These are phyloP conservation scores for Neocrepidodera transversa DNA, from an alignment of 2,888 invertebrate genomes.

Conservation along the genomic window DNA sequence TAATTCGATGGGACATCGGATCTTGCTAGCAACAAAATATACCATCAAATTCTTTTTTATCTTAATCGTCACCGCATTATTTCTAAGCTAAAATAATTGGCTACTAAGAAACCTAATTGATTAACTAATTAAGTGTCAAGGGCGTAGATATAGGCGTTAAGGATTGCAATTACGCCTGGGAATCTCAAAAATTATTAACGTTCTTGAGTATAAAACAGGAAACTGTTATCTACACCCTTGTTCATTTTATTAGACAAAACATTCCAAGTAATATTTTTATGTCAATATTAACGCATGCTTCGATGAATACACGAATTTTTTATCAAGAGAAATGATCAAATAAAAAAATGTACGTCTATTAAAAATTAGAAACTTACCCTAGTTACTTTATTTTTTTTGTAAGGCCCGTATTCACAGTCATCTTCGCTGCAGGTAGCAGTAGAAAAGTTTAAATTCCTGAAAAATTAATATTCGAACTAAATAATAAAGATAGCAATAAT, in stretches of 20 bases:
- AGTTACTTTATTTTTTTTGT: constrained; percentile 77
- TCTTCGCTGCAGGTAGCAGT: constrained; percentile 72
- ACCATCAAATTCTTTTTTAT: constrained; percentile 36
- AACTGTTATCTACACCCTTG: too few species aligned
- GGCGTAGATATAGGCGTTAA: too few species aligned
- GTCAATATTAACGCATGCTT: constrained; percentile 30
- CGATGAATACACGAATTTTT: too few species aligned
- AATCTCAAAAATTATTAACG: too few species aligned
- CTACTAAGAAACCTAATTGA: constrained; percentile 31
- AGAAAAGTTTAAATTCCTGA: constrained; percentile 70
- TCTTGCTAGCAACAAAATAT: constrained; percentile 73
- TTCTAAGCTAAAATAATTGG: constrained; percentile 35
- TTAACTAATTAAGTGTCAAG: too few species aligned
- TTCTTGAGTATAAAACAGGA: too few species aligned
- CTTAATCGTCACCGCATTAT: constrained; percentile 35
- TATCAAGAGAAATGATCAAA: too few species aligned
- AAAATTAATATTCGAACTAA: too few species aligned
- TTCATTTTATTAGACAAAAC: too few species aligned
- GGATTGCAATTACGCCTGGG: too few species aligned
- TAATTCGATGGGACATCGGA: constrained; percentile 96
- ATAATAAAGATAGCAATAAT: too few species aligned
- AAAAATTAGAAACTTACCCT: constrained; percentile 67
- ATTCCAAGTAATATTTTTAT: neutral
- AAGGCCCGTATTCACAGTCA: constrained; percentile 74
- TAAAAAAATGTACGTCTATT: too few species aligned